A percentile compares a stretch with the other conserved stretches of the same genome.
Evolutionary conservation across 2,888 invertebrate species (phyloP).

Genomic region (Gibbula magus): DNA sequence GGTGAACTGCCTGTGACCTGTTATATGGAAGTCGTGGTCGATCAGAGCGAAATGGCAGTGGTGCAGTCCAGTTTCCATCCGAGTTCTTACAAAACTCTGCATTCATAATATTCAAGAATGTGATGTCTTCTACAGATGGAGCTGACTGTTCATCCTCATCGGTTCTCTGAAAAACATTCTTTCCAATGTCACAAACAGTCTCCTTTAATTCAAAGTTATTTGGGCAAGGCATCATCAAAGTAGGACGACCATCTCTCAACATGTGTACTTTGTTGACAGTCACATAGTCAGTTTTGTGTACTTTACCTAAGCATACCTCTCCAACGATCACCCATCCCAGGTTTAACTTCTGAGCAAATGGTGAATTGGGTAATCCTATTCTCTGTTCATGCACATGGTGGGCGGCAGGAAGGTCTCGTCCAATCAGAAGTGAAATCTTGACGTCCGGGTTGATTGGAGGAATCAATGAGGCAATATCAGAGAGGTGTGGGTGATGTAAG

Average conservation of each 20-base stretch:
- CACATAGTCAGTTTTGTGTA: conserved; percentile 30
- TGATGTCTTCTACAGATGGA: conserved; percentile 40
- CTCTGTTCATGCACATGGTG: conserved; percentile 41
- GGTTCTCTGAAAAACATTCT: conserved; percentile 26
- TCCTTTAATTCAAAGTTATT: conserved; percentile 26
- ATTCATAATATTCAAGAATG: too few species aligned
- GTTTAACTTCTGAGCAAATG: conserved; percentile 33
- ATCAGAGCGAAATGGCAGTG: conserved; percentile 31
- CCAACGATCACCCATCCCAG: conserved; percentile 42
- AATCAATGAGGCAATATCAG: conserved; percentile 28
- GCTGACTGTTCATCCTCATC: conserved; percentile 30
- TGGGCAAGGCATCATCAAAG: conserved; percentile 20
- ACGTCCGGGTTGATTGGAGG: conserved; percentile 24
- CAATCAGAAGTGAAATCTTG: conserved; percentile 32
- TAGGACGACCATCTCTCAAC: neutral
- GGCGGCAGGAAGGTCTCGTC: too few species aligned
- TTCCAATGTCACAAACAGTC: neutral
- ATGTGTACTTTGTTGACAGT: conserved; percentile 19
- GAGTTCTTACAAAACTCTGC: too few species aligned
- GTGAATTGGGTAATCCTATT: conserved; percentile 30
- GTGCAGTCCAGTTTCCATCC: conserved; percentile 37
- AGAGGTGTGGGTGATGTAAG: conserved; percentile 25
- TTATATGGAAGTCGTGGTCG: conserved; percentile 34
- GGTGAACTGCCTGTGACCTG: conserved; percentile 24
- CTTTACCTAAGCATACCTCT: conserved; percentile 39